Percentiles rank a stretch among this genome's conserved stretches.
phyloP scores from a whole-genome alignment of 2,888 invertebrate species.

The Eupithecia centaureata region DNA sequence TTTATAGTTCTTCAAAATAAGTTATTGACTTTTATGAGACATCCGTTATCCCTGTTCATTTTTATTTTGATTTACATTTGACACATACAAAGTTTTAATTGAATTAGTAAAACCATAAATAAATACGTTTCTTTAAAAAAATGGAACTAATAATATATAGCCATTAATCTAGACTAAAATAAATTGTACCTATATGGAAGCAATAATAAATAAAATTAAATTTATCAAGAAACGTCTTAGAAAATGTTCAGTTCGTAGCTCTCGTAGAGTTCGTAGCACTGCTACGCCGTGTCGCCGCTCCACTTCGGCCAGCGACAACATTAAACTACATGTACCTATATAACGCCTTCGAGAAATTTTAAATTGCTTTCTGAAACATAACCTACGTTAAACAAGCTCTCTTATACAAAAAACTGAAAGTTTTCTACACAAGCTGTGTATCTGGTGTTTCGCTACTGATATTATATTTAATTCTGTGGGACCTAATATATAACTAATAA shows the following conservation, averaged over 20 bases:
- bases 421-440: neutral
- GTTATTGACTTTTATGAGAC: too few species aligned
- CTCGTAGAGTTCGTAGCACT: constrained; percentile 57
- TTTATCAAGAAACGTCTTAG: neutral
- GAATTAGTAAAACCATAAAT: too few species aligned
- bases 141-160: too few species aligned
- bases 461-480: neutral
- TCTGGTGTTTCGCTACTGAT: neutral
- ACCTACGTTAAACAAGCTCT: neutral
- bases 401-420: neutral
- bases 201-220: too few species aligned
- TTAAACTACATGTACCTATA: constrained; percentile 58
- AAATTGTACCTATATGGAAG: too few species aligned
- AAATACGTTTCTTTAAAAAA: too few species aligned
- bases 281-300: constrained; percentile 51
- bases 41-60: too few species aligned
- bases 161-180: too few species aligned
- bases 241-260: constrained; percentile 44
- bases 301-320: constrained; percentile 58
- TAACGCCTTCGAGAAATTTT: constrained; percentile 74
- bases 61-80: too few species aligned
- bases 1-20: too few species aligned
- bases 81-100: too few species aligned
- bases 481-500: too few species aligned
- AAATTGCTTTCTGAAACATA: constrained; percentile 71